Evolutionary conservation across 2,888 invertebrate genomes (phyloP), one percentile per base, ranked within the genome.

Genomic region (Rapana venosa): DNA sequence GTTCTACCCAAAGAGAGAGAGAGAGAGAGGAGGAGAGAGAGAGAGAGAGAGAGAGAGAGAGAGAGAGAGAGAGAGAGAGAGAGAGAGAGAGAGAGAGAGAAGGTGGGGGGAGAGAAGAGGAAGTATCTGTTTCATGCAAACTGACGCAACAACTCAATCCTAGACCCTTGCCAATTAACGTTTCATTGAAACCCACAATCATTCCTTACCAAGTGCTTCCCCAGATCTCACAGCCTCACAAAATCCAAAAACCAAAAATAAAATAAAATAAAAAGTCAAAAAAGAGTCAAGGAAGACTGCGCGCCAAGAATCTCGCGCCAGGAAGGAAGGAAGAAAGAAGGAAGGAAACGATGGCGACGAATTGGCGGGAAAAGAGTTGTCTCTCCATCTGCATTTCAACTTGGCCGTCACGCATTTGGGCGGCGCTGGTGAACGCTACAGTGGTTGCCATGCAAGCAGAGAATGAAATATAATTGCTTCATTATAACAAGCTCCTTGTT

Each of bases 381-480:
- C 47, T 22, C 8, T 26, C 20, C 81, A 56, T 88, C 79, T 77
- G 79, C 32, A 8, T 81, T 88, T 88, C 81, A 74, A 47, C 79
- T 88, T 32, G 47, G 79, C 32, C 79, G 81, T 88, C 79, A 56
- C 56, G 79, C 56, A 47, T 32, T 74, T 56, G 88, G 86, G 66
- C 86, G 85, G 86, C 70, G 86, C 66, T 70, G 70, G 66, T 66
- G n/a, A 35, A 87, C 66, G 86, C 56, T 87, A 70, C 84, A 84
- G 84, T 84, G 84, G 84, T 30, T 87, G 86, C 86, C 66, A 61
- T n/a, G 86, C 86, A 87, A n/a, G 35, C 86, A 87, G 86, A 87
- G 86, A 87, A 87, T 87, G 86, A 70, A 87, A 87, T 84, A 87
- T 87, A 87, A 87, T 87, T 87, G 86, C 86, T 87, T 87, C 86